Evolutionary conservation across 2,797 vertebrate genomes (phyloP).

Genomic region (Rhincodon typus): DNA sequence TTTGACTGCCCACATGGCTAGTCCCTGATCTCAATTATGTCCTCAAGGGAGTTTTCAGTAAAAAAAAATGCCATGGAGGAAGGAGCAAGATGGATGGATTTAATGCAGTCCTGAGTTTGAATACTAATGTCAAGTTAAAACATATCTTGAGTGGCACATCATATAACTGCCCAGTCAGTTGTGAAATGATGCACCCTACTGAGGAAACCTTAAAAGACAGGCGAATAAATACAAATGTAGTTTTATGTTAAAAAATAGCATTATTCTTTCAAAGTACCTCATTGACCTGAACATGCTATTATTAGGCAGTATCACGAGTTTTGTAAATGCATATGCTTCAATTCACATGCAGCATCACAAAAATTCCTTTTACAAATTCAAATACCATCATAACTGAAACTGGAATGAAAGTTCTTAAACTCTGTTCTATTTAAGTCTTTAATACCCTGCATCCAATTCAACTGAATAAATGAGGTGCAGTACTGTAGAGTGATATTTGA

Average conservation of each 20-base stretch:
- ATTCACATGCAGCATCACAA: not conserved
- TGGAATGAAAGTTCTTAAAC: not conserved
- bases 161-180: not conserved
- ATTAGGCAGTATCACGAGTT: not conserved
- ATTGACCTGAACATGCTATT: not conserved
- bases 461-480: not conserved
- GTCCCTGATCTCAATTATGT: not conserved
- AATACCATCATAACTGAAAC: not conserved
- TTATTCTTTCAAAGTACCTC: not conserved
- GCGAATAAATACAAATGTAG: not conserved
- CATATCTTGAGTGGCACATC: no score
- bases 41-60: not conserved
- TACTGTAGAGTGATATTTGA: not conserved
- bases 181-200: not conserved
- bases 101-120: not conserved
- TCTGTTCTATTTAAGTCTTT: not conserved
- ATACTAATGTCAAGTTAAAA: not conserved
- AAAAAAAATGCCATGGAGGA: not conserved
- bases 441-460: not conserved
- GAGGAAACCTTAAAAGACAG: not conserved
- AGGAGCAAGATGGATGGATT: not conserved
- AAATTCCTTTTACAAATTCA: not conserved
- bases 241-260: not conserved
- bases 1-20: not conserved
- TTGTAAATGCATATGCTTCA: not conserved